These are phyloP conservation scores for Bombus polaris DNA, from an alignment of 1,140 invertebrate genomes.

Conservation along the genomic window DNA sequence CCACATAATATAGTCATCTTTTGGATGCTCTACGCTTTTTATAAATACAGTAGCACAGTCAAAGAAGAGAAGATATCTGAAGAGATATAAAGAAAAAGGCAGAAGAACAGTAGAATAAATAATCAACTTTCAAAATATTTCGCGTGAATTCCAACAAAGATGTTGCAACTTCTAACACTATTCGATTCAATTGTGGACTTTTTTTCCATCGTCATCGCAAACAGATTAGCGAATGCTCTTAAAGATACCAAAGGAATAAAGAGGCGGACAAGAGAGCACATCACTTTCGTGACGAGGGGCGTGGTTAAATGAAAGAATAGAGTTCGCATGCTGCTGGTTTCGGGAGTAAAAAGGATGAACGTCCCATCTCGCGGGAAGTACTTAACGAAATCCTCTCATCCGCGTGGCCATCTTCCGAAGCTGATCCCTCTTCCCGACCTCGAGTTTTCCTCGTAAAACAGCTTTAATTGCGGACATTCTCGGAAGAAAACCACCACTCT, in stretches of 20 bases:
- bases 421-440: slow-evolving; percentile 26
- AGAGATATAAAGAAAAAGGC: too few species aligned
- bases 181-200: not conserved
- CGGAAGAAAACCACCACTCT: not conserved
- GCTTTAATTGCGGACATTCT: slow-evolving; percentile 53
- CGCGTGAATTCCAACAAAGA: too few species aligned
- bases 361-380: slow-evolving; percentile 67
- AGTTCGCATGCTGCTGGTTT: slow-evolving; percentile 41
- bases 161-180: too few species aligned
- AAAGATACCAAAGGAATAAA: slow-evolving; percentile 2
- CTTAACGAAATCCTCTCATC: slow-evolving; percentile 75
- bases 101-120: too few species aligned
- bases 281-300: slow-evolving; percentile 42
- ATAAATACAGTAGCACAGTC: too few species aligned
- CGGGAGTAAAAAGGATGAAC: slow-evolving; percentile 69
- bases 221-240: slow-evolving; percentile 53
- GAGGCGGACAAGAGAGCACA: slow-evolving; percentile 26
- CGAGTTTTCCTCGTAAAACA: slow-evolving; percentile 55
- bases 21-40: too few species aligned
- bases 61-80: too few species aligned
- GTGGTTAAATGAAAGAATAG: slow-evolving; percentile 69
- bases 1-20: too few species aligned
- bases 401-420: slow-evolving; percentile 52
- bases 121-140: too few species aligned
- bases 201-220: slow-evolving; percentile 47